Evolutionary conservation across 2,797 vertebrate genomes (phyloP).

Genomic region (Craterocephalus amniculus): DNA sequence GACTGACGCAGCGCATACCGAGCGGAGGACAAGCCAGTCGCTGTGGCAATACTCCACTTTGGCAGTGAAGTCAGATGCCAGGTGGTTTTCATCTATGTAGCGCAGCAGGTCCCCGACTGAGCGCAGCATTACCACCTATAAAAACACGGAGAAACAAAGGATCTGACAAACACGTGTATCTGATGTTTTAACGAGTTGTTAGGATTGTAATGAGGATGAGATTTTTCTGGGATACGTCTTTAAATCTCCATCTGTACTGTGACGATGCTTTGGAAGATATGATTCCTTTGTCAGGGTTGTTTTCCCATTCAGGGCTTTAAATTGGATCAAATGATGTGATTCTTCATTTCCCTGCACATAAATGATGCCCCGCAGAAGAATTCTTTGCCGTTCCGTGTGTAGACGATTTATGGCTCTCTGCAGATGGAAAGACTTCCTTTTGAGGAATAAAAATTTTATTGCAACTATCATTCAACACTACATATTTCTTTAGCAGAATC

Average conservation of each 20-base stretch:
- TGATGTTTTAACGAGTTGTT: not conserved
- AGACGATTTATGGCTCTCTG: not conserved
- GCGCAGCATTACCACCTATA: conserved; percentile 95
- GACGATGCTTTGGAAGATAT: not conserved
- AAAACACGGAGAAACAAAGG: conserved; percentile 1
- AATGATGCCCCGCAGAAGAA: not conserved
- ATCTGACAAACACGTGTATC: not conserved
- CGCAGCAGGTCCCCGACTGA: conserved; percentile 93
- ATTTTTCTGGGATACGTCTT: not conserved
- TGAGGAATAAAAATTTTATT: not conserved
- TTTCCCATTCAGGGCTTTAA: not conserved
- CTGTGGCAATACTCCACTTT: conserved; percentile 92
- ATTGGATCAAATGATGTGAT: not conserved
- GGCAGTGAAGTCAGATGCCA: conserved; percentile 92
- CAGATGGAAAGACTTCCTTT: not conserved
- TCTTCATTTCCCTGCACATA: not conserved
- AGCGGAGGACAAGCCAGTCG: conserved; percentile 94
- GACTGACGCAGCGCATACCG: conserved; percentile 76
- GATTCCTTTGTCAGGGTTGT: not conserved
- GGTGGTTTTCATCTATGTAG: conserved; percentile 94
- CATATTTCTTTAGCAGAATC: not conserved
- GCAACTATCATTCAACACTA: not conserved
- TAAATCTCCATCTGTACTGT: not conserved
- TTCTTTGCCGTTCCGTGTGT: not conserved
- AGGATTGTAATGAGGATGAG: not conserved